These are phyloP conservation scores for Diuraphis noxia DNA, from an alignment of 1,140 invertebrate species.

Conservation along the genomic window DNA sequence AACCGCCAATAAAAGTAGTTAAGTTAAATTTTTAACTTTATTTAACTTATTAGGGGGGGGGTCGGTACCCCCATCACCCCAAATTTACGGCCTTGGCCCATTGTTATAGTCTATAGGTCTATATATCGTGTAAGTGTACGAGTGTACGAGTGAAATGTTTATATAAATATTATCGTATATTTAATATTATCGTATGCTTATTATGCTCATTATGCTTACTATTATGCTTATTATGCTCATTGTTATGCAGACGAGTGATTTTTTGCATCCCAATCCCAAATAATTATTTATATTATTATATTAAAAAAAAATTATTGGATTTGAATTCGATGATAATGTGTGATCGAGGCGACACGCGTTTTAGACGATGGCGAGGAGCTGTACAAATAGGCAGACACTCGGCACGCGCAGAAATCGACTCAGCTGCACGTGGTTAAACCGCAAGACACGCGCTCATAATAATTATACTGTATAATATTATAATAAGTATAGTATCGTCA, in stretches of 20 bases:
- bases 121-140: neutral
- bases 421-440: neutral
- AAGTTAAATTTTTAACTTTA: too few relatives aligned
- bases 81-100: too few relatives aligned
- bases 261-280: neutral
- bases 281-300: neutral
- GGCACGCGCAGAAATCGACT: neutral
- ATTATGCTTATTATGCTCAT: too few relatives aligned
- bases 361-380: neutral
- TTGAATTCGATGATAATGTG: neutral
- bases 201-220: too few relatives aligned
- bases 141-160: neutral
- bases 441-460: neutral
- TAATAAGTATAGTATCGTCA: neutral
- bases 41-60: too few relatives aligned
- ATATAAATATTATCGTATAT: neutral
- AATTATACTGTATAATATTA: neutral
- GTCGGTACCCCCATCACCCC: too few relatives aligned
- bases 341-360: neutral
- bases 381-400: neutral
- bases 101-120: too few relatives aligned
- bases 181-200: too few relatives aligned
- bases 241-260: neutral
- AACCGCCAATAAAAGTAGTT: too few relatives aligned
- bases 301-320: neutral